Percentiles rank a stretch among this genome's conserved stretches.
These are phyloP conservation scores for Canis aureus DNA, from an alignment of 2,113 vertebrate genomes.

Conservation along the genomic window DNA sequence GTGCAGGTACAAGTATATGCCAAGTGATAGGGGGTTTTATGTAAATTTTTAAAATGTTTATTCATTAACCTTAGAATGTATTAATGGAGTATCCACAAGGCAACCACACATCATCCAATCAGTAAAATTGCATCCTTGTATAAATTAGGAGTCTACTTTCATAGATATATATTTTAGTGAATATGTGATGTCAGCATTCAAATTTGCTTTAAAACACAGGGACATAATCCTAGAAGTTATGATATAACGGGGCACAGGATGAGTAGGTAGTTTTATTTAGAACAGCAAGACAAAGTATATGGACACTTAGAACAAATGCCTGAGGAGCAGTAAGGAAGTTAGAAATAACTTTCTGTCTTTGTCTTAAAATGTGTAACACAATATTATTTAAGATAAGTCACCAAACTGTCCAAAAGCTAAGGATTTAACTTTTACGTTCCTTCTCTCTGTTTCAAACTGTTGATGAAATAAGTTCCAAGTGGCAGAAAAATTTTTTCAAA, in stretches of 20 bases:
- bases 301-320: background rate
- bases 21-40: background rate
- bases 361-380: background rate
- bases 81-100: background rate
- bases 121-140: background rate
- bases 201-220: background rate
- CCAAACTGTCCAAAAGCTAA: background rate
- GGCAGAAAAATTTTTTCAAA: background rate
- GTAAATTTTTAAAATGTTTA: background rate
- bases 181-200: background rate
- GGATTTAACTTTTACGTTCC: background rate
- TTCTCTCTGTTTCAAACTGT: background rate
- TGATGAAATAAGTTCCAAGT: background rate
- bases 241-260: background rate
- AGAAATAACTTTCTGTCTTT: background rate
- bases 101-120: background rate
- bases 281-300: background rate
- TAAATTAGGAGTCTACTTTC: background rate
- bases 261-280: background rate
- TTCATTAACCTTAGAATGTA: background rate
- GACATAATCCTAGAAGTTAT: background rate
- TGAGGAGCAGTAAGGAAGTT: background rate
- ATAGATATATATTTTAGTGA: background rate
- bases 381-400: background rate
- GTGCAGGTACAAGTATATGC: background rate